These are phyloP conservation scores for Saccostrea echinata DNA, from an alignment of 1,140 invertebrate species.

Conservation along the genomic window DNA sequence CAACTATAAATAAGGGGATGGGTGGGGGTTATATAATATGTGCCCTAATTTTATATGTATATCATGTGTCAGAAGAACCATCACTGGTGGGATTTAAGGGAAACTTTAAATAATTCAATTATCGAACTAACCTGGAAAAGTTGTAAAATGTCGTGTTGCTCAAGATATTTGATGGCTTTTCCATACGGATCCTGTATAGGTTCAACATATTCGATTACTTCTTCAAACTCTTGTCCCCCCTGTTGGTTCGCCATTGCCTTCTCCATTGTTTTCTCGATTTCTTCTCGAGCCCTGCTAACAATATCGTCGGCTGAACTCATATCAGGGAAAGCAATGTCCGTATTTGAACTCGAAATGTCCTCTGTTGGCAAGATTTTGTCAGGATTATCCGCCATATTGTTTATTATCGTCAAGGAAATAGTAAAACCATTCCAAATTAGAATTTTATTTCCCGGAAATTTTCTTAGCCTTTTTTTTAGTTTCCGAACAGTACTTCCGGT, in stretches of 20 bases:
- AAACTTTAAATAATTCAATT: too few species aligned
- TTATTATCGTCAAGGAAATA: slow-evolving; percentile 47
- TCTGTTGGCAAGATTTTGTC: slow-evolving; percentile 12
- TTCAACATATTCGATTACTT: slow-evolving; percentile 59
- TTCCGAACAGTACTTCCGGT: background rate
- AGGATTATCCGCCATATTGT: slow-evolving; percentile 49
- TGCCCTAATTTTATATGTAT: too few species aligned
- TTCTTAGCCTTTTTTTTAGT: background rate
- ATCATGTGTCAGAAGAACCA: too few species aligned
- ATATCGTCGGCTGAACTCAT: slow-evolving; percentile 39
- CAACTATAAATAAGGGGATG: too few species aligned
- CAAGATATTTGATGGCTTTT: slow-evolving; percentile 74
- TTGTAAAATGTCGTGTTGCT: slow-evolving; percentile 75
- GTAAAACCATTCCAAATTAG: background rate
- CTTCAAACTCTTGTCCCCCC: slow-evolving; percentile 29
- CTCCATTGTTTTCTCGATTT: slow-evolving; percentile 47
- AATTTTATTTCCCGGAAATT: background rate
- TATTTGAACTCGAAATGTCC: slow-evolving; percentile 15
- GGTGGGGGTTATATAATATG: too few species aligned
- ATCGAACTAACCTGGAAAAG: slow-evolving; percentile 70
- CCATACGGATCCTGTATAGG: slow-evolving; percentile 74
- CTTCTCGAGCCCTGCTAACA: slow-evolving; percentile 34
- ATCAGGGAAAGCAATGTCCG: background rate
- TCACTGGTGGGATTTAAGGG: too few species aligned
- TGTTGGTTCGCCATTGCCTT: slow-evolving; percentile 3